Evolutionary conservation across 2,888 invertebrate genomes (phyloP).

Genomic region (Cephalotes varians): DNA sequence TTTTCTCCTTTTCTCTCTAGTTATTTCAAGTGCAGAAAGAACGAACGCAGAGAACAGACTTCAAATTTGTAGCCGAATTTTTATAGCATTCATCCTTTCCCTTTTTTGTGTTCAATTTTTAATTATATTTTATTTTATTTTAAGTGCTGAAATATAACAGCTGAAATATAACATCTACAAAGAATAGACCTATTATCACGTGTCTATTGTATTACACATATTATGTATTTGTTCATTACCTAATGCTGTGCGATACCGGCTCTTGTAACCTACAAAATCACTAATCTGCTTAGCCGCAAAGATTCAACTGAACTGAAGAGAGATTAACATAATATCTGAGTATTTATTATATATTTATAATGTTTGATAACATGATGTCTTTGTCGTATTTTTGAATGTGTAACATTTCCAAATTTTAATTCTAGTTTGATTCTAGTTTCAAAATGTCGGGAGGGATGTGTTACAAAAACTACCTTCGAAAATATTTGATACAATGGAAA

Average conservation of each 20-base stretch:
- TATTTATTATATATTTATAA: background rate
- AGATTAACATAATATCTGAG: background rate
- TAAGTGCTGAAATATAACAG: background rate
- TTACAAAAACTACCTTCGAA: background rate
- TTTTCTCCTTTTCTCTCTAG: background rate
- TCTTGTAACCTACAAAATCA: slow-evolving; percentile 9
- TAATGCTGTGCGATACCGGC: background rate
- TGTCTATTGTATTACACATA: background rate
- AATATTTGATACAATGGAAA: background rate
- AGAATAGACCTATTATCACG: background rate
- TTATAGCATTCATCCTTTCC: background rate
- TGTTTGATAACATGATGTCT: background rate
- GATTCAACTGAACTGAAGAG: background rate
- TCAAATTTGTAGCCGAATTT: background rate
- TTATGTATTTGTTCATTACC: background rate
- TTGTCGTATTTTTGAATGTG: background rate
- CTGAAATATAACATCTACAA: background rate
- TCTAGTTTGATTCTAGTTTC: background rate
- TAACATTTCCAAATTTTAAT: background rate
- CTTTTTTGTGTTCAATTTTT: background rate
- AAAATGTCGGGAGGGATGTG: slow-evolving; percentile 5
- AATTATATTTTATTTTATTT: background rate
- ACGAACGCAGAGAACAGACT: no score
- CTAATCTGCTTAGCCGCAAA: background rate
- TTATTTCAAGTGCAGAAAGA: background rate